Evolutionary conservation across 2,888 invertebrate species (phyloP).

Genomic region (Drosophila fulvimacula): DNA sequence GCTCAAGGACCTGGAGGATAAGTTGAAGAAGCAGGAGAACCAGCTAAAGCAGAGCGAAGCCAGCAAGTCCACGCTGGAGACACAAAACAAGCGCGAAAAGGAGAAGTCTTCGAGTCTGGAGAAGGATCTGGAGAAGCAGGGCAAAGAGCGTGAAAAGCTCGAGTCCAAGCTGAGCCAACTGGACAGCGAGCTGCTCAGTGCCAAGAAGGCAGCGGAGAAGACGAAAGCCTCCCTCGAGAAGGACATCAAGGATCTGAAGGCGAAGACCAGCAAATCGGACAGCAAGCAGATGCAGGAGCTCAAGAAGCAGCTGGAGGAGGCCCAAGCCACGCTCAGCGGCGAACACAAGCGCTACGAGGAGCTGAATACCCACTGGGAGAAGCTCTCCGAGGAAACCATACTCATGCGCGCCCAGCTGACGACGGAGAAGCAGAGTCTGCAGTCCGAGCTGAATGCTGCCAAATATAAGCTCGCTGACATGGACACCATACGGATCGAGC

Average conservation of each 20-base stretch:
- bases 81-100: slow-evolving; percentile 85
- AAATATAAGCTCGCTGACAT: slow-evolving; percentile 79
- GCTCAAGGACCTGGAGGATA: slow-evolving; percentile 85
- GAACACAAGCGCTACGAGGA: slow-evolving; percentile 92
- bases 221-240: slow-evolving; percentile 89
- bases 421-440: slow-evolving; percentile 92
- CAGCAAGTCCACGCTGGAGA: slow-evolving; percentile 85
- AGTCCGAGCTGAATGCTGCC: slow-evolving; percentile 84
- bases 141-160: slow-evolving; percentile 88
- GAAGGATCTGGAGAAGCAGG: slow-evolving; percentile 88
- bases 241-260: slow-evolving; percentile 91
- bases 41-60: slow-evolving; percentile 86
- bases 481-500: slow-evolving; percentile 81
- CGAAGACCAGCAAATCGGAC: slow-evolving; percentile 88
- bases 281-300: slow-evolving; percentile 89
- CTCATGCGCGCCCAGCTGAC: slow-evolving; percentile 92
- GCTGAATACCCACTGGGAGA: slow-evolving; percentile 92
- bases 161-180: slow-evolving; percentile 88
- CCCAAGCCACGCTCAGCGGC: slow-evolving; percentile 88
- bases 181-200: slow-evolving; percentile 86
- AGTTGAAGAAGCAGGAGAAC: slow-evolving; percentile 85
- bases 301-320: slow-evolving; percentile 86
- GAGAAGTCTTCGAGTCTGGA: slow-evolving; percentile 85
- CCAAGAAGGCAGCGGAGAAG: slow-evolving; percentile 89
- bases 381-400: slow-evolving; percentile 93